Percentiles rank a stretch among this genome's conserved stretches.
phyloP scores from a whole-genome alignment of 2,113 vertebrate species.

The Brachypteracias leptosomus region DNA sequence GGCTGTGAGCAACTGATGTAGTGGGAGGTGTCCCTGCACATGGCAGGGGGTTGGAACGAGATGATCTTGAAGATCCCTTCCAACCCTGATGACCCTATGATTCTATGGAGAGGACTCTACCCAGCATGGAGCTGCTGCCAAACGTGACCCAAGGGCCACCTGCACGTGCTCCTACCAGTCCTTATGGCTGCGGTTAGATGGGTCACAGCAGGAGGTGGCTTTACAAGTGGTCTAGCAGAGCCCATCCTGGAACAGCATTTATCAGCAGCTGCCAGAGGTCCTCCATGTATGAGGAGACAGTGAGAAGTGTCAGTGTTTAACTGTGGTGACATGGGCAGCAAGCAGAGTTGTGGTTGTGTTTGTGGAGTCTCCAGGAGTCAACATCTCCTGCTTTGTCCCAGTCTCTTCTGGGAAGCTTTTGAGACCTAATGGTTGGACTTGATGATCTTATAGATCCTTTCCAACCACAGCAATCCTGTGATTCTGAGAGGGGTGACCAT shows the following conservation, averaged over 20 bases:
- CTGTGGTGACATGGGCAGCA: fast-evolving
- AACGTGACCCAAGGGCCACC: neutral
- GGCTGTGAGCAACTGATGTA: too few species aligned
- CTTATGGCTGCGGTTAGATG: neutral
- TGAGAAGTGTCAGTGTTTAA: neutral
- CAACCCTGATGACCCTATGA: too few species aligned
- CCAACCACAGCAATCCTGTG: too few species aligned
- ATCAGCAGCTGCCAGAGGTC: neutral
- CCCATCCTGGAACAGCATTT: neutral
- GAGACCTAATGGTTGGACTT: too few species aligned
- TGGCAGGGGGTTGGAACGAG: too few species aligned
- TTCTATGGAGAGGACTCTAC: neutral
- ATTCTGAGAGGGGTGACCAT: too few species aligned
- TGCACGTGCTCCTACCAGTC: neutral
- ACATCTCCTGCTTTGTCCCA: neutral
- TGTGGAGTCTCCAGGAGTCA: neutral
- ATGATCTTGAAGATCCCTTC: too few species aligned
- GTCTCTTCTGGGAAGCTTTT: neutral
- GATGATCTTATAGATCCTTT: too few species aligned
- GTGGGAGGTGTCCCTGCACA: too few species aligned
- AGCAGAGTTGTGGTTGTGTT: neutral
- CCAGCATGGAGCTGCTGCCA: neutral
- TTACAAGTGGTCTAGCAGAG: neutral
- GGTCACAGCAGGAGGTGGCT: neutral
- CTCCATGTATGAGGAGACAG: neutral